These are phyloP conservation scores for Chrysopa pallens DNA, from an alignment of 1,140 invertebrate species.

Conservation along the genomic window DNA sequence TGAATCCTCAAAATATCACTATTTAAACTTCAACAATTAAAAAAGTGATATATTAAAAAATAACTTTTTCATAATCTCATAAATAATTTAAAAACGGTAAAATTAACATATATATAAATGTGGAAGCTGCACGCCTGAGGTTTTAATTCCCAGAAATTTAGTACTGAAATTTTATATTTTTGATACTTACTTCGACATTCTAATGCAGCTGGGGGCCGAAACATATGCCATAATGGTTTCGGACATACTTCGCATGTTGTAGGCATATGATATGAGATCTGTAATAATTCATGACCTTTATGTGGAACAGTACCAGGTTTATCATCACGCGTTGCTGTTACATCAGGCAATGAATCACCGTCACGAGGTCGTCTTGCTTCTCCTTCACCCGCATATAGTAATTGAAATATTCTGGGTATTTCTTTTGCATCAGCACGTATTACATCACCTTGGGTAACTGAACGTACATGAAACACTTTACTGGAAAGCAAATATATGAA, in stretches of 20 bases:
- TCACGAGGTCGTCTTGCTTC: slow-evolving; percentile 75
- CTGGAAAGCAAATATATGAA: slow-evolving; percentile 31
- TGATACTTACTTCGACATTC: slow-evolving; percentile 75
- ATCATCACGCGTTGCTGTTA: slow-evolving; percentile 32
- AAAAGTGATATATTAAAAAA: too few species aligned
- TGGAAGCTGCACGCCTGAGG: too few species aligned
- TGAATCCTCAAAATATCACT: too few species aligned
- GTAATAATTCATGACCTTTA: slow-evolving; percentile 93
- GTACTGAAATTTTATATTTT: too few species aligned
- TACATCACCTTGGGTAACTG: slow-evolving; percentile 96
- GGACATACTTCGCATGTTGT: slow-evolving; percentile 95
- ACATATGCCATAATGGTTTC: slow-evolving; percentile 92
- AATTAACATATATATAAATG: too few species aligned
- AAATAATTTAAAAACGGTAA: too few species aligned
- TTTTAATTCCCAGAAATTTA: too few species aligned
- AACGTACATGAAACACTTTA: slow-evolving; percentile 96
- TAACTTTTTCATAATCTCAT: too few species aligned
- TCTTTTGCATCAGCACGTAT: slow-evolving; percentile 96
- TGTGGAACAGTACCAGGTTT: slow-evolving; percentile 64
- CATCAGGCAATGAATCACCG: slow-evolving; percentile 23
- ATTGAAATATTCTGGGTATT: slow-evolving; percentile 96
- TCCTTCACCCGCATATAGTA: slow-evolving; percentile 85
- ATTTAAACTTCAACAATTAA: too few species aligned
- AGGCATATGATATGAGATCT: slow-evolving; percentile 94
- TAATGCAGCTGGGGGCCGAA: slow-evolving; percentile 86